phyloP scores from a whole-genome alignment of 2,113 vertebrate genomes.

The Salvelinus namaycush region DNA sequence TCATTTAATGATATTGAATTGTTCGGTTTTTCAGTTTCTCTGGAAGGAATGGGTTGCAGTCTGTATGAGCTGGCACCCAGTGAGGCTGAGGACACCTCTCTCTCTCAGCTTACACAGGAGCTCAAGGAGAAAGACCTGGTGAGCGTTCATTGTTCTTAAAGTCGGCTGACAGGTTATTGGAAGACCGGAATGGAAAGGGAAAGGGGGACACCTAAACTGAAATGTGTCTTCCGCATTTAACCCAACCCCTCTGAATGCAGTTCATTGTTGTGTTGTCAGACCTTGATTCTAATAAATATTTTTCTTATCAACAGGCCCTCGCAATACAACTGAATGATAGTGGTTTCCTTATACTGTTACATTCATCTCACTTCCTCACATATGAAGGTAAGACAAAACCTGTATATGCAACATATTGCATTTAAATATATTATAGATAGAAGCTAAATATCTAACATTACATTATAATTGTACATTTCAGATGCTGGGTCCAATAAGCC shows the following conservation, averaged over 20 bases:
- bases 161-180: neutral
- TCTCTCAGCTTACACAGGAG: constrained; percentile 71
- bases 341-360: constrained; percentile 82
- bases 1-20: neutral
- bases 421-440: neutral
- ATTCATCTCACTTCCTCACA: constrained; percentile 73
- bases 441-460: neutral
- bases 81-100: constrained; percentile 62
- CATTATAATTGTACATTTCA: constrained; percentile 41
- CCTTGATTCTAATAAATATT: neutral
- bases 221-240: too few relatives aligned
- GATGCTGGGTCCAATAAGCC: constrained; percentile 52
- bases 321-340: constrained; percentile 78
- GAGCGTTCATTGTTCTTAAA: constrained; percentile 47
- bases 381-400: constrained; percentile 77
- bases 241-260: neutral
- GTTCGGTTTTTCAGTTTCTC: constrained; percentile 70
- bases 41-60: constrained; percentile 77
- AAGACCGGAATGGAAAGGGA: neutral
- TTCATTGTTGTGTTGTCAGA: neutral
- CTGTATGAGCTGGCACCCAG: constrained; percentile 79
- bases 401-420: neutral
- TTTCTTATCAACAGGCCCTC: constrained; percentile 75
- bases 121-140: constrained; percentile 89
- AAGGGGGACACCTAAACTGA: too few relatives aligned